These are phyloP conservation scores for Redunca redunca DNA, from an alignment of 2,113 vertebrate species.

Conservation along the genomic window DNA sequence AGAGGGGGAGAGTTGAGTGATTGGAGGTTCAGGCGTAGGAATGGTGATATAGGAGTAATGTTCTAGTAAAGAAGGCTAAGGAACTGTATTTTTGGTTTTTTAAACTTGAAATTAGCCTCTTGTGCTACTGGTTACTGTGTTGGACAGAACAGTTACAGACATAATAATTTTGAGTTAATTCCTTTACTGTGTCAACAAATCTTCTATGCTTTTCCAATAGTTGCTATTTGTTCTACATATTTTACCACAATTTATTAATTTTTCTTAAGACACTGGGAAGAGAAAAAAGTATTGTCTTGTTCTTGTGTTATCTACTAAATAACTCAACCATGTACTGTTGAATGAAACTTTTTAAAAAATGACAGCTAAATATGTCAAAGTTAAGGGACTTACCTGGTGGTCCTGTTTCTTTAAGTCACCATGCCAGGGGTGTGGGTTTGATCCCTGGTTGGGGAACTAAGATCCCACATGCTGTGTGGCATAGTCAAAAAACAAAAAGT, in stretches of 20 bases:
- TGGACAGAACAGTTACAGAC: not conserved
- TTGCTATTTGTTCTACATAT: not conserved
- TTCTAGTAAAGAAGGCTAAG: not conserved
- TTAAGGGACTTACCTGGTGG: not conserved
- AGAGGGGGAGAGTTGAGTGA: not conserved
- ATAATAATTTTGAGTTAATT: not conserved
- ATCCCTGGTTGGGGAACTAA: not conserved
- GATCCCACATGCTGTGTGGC: not conserved
- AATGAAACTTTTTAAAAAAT: constrained; percentile 11
- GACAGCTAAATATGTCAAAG: not conserved
- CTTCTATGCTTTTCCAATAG: not conserved
- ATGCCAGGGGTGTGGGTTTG: not conserved
- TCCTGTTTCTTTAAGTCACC: not conserved
- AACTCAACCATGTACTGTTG: not conserved
- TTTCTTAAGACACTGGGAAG: not conserved
- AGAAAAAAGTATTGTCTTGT: not conserved
- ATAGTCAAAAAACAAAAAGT: not conserved
- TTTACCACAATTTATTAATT: constrained; percentile 12
- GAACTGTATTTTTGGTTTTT: not conserved
- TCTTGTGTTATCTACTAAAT: not conserved
- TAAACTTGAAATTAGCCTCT: not conserved
- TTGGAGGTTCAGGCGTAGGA: not conserved
- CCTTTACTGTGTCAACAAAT: not conserved
- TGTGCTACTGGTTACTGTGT: not conserved
- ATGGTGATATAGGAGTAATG: not conserved